Evolutionary conservation across 2,113 vertebrate species (phyloP), one percentile per base, ranked within the genome.

Genomic region (Hoplias malabaricus): DNA sequence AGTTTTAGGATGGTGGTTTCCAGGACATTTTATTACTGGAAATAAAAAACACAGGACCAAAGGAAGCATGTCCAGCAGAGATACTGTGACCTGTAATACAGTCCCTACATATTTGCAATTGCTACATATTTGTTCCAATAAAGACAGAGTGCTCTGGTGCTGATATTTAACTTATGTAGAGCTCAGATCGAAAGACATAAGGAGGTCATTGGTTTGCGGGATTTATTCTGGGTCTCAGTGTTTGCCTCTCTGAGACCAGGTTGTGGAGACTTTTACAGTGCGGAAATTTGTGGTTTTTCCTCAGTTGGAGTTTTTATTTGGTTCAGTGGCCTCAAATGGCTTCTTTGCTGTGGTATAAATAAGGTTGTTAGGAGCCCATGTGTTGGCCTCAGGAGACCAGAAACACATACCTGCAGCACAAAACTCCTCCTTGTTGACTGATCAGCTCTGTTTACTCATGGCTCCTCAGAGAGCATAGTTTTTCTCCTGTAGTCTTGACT

Each of bases 311-410:
- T 43, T 23, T 40, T 34, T 70, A 34, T 50, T 54, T 36, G 38
- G 14, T 46, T 69, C 57, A 46, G 36, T 19, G 75, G 27, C 13
- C 65, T 69, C 43, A 5, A 10, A 29, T 16, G 54, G 11, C 46
- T 69, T 31, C 12, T 57, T 43, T 12, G 7, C 50, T 69, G 14
- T 27, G 75, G n/a, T 69, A 77, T 69, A 77, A 77, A 77, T 69
- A 69, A 69, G 65, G 50, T 54, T 46, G 65, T 12, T 36, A 53
- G 68, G 6, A 23, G 68, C 46, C 4, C n/a, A 23, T n/a, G 29
- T 21, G 31, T 23, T 23, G 13, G 2, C 53, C 75, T 61, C 40
- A 21, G 23, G 75, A 69, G 54, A 46, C 16, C 74, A 57, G 33
- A 36, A 27, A 14, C 61, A 33, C 46, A 46, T 38, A 69, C 38